These are phyloP conservation scores for Bombyx huttoni DNA, from an alignment of 2,888 invertebrate species.

Conservation along the genomic window DNA sequence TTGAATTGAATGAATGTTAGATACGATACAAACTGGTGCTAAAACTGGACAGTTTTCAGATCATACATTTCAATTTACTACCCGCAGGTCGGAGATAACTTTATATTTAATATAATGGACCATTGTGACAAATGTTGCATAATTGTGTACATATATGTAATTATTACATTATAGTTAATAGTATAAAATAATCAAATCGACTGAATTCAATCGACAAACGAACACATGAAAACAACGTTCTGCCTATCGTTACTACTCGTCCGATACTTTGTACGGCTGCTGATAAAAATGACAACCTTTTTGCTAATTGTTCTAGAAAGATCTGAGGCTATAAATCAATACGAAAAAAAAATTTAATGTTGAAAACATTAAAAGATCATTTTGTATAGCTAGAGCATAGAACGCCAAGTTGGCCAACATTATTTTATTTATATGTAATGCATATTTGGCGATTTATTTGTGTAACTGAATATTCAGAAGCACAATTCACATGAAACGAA, in stretches of 20 bases:
- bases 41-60: background rate
- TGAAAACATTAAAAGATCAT: too few species aligned
- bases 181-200: background rate
- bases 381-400: too few species aligned
- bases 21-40: background rate
- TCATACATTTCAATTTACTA: background rate
- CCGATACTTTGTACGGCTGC: background rate
- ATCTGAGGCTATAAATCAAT: background rate
- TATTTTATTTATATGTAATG: background rate
- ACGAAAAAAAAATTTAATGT: background rate
- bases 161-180: background rate
- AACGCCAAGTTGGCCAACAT: background rate
- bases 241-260: background rate
- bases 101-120: conserved; percentile 6
- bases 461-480: background rate
- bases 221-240: background rate
- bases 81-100: background rate
- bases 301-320: background rate
- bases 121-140: conserved; percentile 39
- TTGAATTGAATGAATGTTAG: background rate
- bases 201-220: background rate
- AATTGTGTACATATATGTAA: conserved; percentile 7
- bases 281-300: background rate
- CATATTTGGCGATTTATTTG: background rate
- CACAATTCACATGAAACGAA: background rate